Evolutionary conservation across 2,797 vertebrate genomes (phyloP).

Genomic region (Coccyzus lansbergi): DNA sequence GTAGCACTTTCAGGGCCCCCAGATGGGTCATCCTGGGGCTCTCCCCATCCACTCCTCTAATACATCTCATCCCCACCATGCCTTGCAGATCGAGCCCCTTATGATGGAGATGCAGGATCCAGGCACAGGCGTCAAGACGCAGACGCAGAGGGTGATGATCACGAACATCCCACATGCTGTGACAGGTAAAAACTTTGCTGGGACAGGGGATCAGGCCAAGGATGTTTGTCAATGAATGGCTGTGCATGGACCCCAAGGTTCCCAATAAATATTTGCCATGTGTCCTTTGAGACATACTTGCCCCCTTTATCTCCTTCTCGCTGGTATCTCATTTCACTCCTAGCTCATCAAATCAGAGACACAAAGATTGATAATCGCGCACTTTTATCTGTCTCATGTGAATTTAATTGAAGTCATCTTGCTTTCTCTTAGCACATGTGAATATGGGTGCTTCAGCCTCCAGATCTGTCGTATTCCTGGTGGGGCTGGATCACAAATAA

Average conservation of each 20-base stretch:
- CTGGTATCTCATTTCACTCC: neutral
- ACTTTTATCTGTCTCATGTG: neutral
- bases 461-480: neutral
- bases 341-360: neutral
- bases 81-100: conserved; percentile 86
- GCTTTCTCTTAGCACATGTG: neutral
- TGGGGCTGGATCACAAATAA: neutral
- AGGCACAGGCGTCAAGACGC: conserved; percentile 86
- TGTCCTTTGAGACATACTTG: neutral
- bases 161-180: conserved; percentile 91
- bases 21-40: neutral
- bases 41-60: neutral
- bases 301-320: neutral
- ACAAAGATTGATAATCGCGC: neutral
- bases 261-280: neutral
- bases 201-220: neutral
- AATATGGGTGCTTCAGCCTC: neutral
- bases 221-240: neutral
- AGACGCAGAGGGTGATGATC: conserved; percentile 88
- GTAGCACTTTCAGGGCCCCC: neutral
- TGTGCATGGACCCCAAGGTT: accelerated
- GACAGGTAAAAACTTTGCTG: conserved; percentile 78
- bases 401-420: neutral
- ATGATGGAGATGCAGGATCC: conserved; percentile 96
- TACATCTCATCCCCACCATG: accelerated